Evolutionary conservation across 2,113 vertebrate species (phyloP).

Genomic region (Antechinus flavipes): DNA sequence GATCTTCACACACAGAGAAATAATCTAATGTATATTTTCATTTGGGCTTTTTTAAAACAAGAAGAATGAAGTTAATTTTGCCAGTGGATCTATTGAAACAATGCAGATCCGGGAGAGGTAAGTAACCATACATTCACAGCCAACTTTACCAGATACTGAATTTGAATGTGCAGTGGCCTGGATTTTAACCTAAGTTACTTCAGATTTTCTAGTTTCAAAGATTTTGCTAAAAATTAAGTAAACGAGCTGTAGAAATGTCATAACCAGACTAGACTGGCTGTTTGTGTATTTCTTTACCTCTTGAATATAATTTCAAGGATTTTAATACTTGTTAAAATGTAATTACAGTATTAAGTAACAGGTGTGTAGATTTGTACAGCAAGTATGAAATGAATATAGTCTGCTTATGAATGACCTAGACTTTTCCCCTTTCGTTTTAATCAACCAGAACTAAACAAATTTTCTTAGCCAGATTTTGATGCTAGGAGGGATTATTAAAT

Average conservation of each 20-base stretch:
- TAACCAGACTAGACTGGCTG: neutral
- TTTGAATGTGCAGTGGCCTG: neutral
- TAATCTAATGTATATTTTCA: constrained; percentile 42
- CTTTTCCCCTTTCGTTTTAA: neutral
- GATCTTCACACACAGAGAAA: constrained; percentile 24
- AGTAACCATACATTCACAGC: constrained; percentile 51
- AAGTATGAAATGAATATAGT: neutral
- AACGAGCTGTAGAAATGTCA: fast-evolving
- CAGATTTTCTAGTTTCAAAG: constrained; percentile 40
- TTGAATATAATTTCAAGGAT: neutral
- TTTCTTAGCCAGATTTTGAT: neutral
- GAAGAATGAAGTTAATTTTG: constrained; percentile 57
- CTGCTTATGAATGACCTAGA: neutral
- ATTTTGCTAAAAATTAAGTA: neutral
- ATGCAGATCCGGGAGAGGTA: constrained; percentile 43
- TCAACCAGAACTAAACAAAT: neutral
- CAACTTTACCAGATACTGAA: constrained; percentile 34
- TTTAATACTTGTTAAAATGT: neutral
- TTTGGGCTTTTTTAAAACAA: constrained; percentile 52
- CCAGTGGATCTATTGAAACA: constrained; percentile 36
- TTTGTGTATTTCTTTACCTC: neutral
- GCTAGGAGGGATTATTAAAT: neutral
- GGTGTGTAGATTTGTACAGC: neutral
- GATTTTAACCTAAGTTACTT: neutral
- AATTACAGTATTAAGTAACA: neutral